These are phyloP conservation scores for Noctuana brunneofusca DNA, from an alignment of 2,888 invertebrate species.

Conservation along the genomic window DNA sequence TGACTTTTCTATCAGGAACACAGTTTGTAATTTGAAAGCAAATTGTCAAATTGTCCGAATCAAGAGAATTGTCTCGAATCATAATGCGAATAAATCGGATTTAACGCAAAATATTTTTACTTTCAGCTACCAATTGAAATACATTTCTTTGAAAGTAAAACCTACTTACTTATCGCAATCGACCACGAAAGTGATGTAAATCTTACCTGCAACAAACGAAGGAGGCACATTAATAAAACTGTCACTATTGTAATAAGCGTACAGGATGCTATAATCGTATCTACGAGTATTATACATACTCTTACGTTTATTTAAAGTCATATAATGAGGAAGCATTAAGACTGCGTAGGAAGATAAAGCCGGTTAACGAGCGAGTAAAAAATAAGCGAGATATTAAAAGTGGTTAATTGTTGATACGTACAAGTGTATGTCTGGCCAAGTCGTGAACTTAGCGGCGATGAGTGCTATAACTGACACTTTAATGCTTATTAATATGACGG, in stretches of 20 bases:
- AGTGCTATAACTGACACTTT: constrained; percentile 14
- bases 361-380: constrained; percentile 45
- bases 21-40: too few species aligned
- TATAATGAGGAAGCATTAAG: constrained; percentile 48
- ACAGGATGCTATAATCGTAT: constrained; percentile 13
- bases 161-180: constrained; percentile 44
- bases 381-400: constrained; percentile 42
- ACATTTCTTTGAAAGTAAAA: constrained; percentile 51
- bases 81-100: constrained; percentile 4
- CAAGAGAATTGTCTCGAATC: neutral
- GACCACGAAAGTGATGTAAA: constrained; percentile 47
- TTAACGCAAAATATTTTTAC: constrained; percentile 1
- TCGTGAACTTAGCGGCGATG: constrained; percentile 23
- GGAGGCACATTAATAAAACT: constrained; percentile 50
- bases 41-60: neutral
- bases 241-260: constrained; percentile 42
- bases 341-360: constrained; percentile 45
- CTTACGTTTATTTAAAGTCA: constrained; percentile 39
- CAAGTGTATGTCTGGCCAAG: constrained; percentile 25
- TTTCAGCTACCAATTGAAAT: constrained; percentile 17
- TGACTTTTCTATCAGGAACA: too few species aligned
- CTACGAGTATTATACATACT: too few species aligned
- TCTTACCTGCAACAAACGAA: constrained; percentile 59
- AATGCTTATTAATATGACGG: constrained; percentile 20
- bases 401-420: constrained; percentile 41